These are phyloP conservation scores for Reticulitermes speratus DNA, from an alignment of 1,140 invertebrate genomes.

Conservation along the genomic window DNA sequence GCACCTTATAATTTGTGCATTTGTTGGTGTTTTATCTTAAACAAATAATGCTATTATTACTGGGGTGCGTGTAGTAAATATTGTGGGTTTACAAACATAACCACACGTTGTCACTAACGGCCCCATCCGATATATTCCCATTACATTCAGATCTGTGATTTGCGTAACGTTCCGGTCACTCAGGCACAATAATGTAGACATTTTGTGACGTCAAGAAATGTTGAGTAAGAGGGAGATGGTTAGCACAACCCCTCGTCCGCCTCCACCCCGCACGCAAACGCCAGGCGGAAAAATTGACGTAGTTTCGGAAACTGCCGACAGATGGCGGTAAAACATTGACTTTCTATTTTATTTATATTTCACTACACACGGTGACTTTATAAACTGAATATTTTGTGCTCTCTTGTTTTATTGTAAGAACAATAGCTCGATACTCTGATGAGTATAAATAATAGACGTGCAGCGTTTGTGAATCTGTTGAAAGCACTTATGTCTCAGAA, in stretches of 20 bases:
- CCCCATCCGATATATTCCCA: too few relatives aligned
- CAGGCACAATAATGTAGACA: background rate
- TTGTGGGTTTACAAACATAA: too few relatives aligned
- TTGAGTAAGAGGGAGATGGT: background rate
- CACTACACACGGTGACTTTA: background rate
- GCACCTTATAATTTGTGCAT: too few relatives aligned
- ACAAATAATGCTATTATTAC: too few relatives aligned
- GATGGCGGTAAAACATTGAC: conserved; percentile 21
- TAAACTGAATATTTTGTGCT: background rate
- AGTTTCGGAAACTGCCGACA: conserved; percentile 21
- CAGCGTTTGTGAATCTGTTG: too few relatives aligned
- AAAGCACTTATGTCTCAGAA: too few relatives aligned
- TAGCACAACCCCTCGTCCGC: background rate
- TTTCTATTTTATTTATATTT: background rate
- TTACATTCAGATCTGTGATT: too few relatives aligned
- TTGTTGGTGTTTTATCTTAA: too few relatives aligned
- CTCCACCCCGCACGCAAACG: background rate
- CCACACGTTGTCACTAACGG: too few relatives aligned
- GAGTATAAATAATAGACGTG: too few relatives aligned
- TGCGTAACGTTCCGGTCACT: background rate
- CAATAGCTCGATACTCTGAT: too few relatives aligned
- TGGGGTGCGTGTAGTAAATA: too few relatives aligned
- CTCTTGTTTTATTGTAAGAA: background rate
- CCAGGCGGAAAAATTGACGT: conserved; percentile 23
- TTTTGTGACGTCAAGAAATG: background rate